These are phyloP conservation scores for Adelges cooleyi DNA, from an alignment of 1,140 invertebrate genomes.

Conservation along the genomic window DNA sequence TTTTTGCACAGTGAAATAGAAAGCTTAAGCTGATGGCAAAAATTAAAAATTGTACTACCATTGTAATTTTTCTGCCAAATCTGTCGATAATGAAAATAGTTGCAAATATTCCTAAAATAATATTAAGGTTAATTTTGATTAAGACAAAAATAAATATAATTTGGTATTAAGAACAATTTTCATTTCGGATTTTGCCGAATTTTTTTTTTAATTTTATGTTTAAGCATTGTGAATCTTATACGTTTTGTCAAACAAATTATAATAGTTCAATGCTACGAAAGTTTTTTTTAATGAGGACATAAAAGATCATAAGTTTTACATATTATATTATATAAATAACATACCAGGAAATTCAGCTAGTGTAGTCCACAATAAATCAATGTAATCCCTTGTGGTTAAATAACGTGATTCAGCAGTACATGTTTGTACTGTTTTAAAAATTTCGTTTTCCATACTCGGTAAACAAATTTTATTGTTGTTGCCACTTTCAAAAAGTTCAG, in stretches of 20 bases:
- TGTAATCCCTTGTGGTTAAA: conserved; percentile 74
- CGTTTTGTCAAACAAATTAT: background rate
- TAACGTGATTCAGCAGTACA: conserved; percentile 62
- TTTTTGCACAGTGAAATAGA: conserved; percentile 60
- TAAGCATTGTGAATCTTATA: background rate
- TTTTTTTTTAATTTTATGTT: no score
- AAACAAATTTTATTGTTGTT: conserved; percentile 13
- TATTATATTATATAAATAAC: no score
- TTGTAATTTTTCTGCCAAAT: conserved; percentile 82
- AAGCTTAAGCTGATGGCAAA: conserved; percentile 72
- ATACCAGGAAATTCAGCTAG: conserved; percentile 88
- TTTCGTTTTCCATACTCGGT: background rate
- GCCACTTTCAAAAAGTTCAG: conserved; percentile 73
- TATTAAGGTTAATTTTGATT: no score
- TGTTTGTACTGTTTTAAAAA: conserved; percentile 37
- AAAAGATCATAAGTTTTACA: no score
- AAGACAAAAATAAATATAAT: no score
- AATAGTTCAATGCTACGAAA: background rate
- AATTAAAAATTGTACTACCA: conserved; percentile 83
- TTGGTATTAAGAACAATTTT: no score
- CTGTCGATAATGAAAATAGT: conserved; percentile 85
- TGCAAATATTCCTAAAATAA: conserved; percentile 75
- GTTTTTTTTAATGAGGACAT: no score
- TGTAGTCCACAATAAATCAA: conserved; percentile 88
- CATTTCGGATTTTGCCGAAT: no score